Evolutionary conservation across 2,888 invertebrate species (phyloP).

Genomic region (Ctenicera cuprea): DNA sequence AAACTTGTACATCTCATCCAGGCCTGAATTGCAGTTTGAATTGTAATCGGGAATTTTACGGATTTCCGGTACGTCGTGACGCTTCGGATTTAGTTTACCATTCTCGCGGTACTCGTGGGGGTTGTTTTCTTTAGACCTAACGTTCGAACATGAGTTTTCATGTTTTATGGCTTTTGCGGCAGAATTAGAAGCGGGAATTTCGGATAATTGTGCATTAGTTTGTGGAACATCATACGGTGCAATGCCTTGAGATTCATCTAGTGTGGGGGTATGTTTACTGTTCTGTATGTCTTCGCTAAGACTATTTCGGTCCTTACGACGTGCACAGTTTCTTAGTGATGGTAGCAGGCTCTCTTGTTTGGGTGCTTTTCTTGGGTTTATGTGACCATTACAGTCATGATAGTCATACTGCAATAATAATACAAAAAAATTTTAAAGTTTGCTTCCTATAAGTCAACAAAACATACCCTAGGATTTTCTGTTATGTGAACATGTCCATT

Average conservation of each 20-base stretch:
- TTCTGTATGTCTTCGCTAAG: background rate
- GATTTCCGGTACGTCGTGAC: constrained; percentile 10
- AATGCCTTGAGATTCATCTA: background rate
- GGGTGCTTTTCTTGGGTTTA: constrained; percentile 45
- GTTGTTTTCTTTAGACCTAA: background rate
- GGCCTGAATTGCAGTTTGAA: constrained; percentile 51
- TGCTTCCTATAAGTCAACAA: background rate
- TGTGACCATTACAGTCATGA: constrained; percentile 59
- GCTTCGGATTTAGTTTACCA: constrained; percentile 11
- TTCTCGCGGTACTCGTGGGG: constrained; percentile 14
- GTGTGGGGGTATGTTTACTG: background rate
- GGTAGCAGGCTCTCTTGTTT: constrained; percentile 25
- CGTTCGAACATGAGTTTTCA: no score
- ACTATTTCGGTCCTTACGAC: constrained; percentile 4
- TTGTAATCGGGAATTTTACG: constrained; percentile 47
- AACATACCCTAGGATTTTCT: constrained; percentile 81
- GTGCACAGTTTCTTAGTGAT: constrained; percentile 17
- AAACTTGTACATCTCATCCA: constrained; percentile 40
- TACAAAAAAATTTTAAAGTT: background rate
- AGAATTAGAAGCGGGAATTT: background rate
- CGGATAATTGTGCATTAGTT: background rate
- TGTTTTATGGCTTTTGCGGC: background rate
- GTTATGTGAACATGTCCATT: constrained; percentile 80
- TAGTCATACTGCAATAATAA: constrained; percentile 49
- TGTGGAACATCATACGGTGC: background rate